Base-by-base conservation (phyloP, 2,888 invertebrate species). In the Brenthis hecate region DNA sequence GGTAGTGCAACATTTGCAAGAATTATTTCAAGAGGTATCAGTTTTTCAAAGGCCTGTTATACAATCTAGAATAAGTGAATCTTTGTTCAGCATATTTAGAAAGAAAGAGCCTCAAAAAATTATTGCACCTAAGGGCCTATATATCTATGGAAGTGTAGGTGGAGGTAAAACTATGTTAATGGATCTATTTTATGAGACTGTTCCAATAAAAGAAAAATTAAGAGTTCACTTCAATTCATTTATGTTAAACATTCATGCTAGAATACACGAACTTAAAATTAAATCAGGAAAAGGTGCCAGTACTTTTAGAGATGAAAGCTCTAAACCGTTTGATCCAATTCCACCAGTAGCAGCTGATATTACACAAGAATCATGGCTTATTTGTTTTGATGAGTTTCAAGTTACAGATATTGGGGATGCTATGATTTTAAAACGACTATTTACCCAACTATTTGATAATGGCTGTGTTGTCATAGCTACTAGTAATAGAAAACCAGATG, bases 371-470 rank as follows among this genome's bases (percentile, higher is more conserved):
- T 95, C 97, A 28, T 98, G 98, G 97, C 93, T 99, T 43, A 95
- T 99, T 72, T 99, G 99, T 88, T 98, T 99, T 89, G 99, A 99
- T 93, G 99, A 99, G 90, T 99, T 99, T 93, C 99, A 99, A 94
- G 98, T 98, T 19, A 99, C 99, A 65, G 99, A 99, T 87, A 98
- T 99, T 82, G 99, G 98, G 14, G 99, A 99, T 94, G 99, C 99
- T 0, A 99, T 99, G 99, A 97, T 99, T 81, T 92, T 99, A 68
- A 99, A 99, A 89, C 94, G 98, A 65, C 94, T 99, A 55, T 99
- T 99, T 81, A 98, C 98, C 0, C 96, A 98, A 83, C 93, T 99
- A 1, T 99, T 99, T 91, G 94, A 96, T 73, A 95, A 95, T 82
- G 99, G 99, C 32, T 96, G 98, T 76, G 96, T 99, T 66, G 96